These are phyloP conservation scores for Chrysemys picta DNA, from an alignment of 2,113 vertebrate species.

Conservation along the genomic window DNA sequence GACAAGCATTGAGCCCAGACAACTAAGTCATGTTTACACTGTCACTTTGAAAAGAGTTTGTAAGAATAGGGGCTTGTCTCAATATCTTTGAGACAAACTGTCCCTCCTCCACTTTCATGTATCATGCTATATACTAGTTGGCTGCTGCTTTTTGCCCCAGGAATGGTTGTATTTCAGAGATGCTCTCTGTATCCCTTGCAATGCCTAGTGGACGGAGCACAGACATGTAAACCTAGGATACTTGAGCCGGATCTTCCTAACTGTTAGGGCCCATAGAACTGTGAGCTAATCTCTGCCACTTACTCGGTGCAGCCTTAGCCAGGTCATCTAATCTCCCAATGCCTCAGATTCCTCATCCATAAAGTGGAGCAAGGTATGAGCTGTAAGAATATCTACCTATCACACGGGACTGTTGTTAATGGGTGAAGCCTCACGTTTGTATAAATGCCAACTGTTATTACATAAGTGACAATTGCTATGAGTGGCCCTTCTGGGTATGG, in stretches of 20 bases:
- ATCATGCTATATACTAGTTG: neutral
- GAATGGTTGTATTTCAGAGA: neutral
- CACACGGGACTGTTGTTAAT: neutral
- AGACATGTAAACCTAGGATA: neutral
- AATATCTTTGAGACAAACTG: neutral
- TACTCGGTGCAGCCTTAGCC: neutral
- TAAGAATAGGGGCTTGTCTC: neutral
- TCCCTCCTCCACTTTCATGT: neutral
- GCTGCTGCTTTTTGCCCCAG: neutral
- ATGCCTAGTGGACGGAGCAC: neutral
- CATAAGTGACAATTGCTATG: neutral
- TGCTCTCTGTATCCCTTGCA: neutral
- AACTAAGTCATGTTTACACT: neutral
- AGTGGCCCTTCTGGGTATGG: neutral
- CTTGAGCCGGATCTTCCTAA: neutral
- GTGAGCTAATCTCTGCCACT: neutral
- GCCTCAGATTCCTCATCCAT: neutral
- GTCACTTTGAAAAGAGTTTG: neutral
- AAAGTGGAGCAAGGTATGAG: neutral
- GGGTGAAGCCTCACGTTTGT: neutral
- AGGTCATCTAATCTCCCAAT: neutral
- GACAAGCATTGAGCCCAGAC: neutral
- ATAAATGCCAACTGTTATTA: neutral
- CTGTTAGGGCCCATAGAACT: neutral
- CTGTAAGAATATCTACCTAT: neutral